Percentiles rank a stretch among this genome's conserved stretches.
Evolutionary conservation across 2,888 invertebrate genomes (phyloP).

Genomic region (Drosophila buzzatii): DNA sequence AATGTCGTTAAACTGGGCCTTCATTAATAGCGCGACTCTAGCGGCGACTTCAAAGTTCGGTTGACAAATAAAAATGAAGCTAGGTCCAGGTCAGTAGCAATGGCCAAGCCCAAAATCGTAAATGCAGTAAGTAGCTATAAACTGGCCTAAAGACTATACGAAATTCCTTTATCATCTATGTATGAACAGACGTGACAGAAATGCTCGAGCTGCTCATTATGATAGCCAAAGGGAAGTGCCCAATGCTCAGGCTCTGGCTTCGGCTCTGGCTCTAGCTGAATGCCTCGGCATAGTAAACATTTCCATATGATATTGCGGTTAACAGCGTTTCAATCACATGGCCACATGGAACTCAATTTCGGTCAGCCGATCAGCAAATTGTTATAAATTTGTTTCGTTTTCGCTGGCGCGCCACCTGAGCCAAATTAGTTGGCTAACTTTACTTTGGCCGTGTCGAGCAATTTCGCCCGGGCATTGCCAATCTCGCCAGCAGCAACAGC

Average conservation of each 20-base stretch:
- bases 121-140: constrained; percentile 68
- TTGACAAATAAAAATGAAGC: constrained; percentile 40
- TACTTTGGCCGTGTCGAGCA: constrained; percentile 47
- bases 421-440: constrained; percentile 76
- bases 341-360: constrained; percentile 40
- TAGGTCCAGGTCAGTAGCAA: constrained; percentile 40
- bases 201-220: constrained; percentile 49
- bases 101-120: constrained; percentile 50
- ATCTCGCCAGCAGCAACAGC: constrained; percentile 39
- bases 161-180: constrained; percentile 41
- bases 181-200: constrained; percentile 60
- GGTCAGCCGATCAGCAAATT: constrained; percentile 61
- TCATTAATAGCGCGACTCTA: constrained; percentile 46
- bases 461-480: constrained; percentile 53
- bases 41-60: constrained; percentile 64
- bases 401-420: constrained; percentile 72
- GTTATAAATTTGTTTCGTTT: constrained; percentile 75
- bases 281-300: constrained; percentile 26
- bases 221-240: constrained; percentile 17
- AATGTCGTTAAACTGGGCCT: constrained; percentile 53
- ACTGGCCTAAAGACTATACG: constrained; percentile 49
- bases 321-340: constrained; percentile 56
- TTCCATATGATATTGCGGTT: constrained; percentile 14
- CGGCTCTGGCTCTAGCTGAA: constrained; percentile 39
- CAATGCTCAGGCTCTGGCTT: constrained; percentile 32